These are phyloP conservation scores for Embidobia sp. DNA, from an alignment of 2,888 invertebrate species.

Conservation along the genomic window DNA sequence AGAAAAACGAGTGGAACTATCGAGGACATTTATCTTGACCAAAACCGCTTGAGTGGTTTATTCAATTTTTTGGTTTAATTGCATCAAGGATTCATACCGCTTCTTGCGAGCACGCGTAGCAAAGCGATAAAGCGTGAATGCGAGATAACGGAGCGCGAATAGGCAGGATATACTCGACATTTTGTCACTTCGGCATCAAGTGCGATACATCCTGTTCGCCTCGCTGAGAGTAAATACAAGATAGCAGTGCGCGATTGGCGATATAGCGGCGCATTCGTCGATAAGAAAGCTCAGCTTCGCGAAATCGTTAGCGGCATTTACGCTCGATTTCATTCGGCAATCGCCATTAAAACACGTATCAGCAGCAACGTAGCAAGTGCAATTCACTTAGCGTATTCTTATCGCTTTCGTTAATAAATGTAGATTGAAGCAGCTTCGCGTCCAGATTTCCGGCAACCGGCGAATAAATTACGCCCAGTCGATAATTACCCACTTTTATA, in stretches of 20 bases:
- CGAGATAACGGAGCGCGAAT: constrained; percentile 69
- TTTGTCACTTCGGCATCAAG: constrained; percentile 53
- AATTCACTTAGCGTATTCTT: constrained; percentile 23
- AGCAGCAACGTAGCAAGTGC: constrained; percentile 24
- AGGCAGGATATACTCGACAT: constrained; percentile 51
- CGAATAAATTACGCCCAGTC: constrained; percentile 11
- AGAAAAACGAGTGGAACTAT: constrained; percentile 1
- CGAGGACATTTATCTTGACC: constrained; percentile 12
- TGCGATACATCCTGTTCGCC: constrained; percentile 41
- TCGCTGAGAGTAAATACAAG: constrained; percentile 36
- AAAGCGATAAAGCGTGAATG: constrained; percentile 74
- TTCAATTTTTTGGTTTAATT: constrained; percentile 31
- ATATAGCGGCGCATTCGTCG: constrained; percentile 29
- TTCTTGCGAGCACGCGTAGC: constrained; percentile 51
- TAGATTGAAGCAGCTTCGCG: constrained; percentile 9
- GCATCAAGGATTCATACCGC: constrained; percentile 8
- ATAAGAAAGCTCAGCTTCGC: constrained; percentile 40
- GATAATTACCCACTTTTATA: constrained; percentile 4
- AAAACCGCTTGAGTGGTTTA: constrained; percentile 5
- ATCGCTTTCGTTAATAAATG: constrained; percentile 40
- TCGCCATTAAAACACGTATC: constrained; percentile 25
- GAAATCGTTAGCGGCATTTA: constrained; percentile 34
- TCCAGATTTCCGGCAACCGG: constrained; percentile 19
- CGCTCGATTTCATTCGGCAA: constrained; percentile 33
- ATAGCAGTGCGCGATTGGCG: constrained; percentile 34